Conservation (phyloP, 1,140 invertebrate genomes). For the Sarcophaga bullata region DNA sequence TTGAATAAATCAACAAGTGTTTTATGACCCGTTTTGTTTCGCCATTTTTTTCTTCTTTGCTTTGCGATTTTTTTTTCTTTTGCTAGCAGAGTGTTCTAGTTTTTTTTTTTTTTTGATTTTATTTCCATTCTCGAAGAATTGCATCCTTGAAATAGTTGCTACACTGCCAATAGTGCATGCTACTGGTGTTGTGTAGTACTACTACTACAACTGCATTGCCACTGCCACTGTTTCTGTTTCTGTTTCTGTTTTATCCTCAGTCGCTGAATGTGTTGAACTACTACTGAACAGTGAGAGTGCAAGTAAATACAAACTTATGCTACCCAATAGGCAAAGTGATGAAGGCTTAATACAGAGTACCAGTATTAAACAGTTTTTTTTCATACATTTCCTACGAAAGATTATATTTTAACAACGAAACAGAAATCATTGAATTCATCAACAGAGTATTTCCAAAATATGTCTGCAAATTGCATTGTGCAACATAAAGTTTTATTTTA, state of each 20-base stretch:
- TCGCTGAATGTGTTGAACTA: no score
- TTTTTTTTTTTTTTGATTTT: background rate
- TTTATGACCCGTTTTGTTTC: constrained; percentile 5
- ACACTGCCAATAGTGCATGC: background rate
- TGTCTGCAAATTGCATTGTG: no score
- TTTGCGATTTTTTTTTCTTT: background rate
- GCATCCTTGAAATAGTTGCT: constrained; percentile 31
- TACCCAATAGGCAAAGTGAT: no score
- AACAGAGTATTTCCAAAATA: no score
- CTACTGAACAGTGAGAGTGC: background rate
- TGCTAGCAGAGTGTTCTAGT: background rate
- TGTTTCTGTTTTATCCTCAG: no score
- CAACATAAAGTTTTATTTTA: no score
- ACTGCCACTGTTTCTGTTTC: background rate
- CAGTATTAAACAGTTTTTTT: no score
- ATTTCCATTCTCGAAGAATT: background rate
- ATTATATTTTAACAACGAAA: no score
- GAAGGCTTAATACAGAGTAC: no score
- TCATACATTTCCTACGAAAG: no score
- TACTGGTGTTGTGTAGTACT: background rate
- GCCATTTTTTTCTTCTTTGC: background rate
- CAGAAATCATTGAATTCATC: no score
- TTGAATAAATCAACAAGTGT: constrained; percentile 24
- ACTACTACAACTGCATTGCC: background rate
- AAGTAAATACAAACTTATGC: background rate